Base-by-base conservation (phyloP, 2,797 vertebrate genomes). In the Natrix natrix region DNA sequence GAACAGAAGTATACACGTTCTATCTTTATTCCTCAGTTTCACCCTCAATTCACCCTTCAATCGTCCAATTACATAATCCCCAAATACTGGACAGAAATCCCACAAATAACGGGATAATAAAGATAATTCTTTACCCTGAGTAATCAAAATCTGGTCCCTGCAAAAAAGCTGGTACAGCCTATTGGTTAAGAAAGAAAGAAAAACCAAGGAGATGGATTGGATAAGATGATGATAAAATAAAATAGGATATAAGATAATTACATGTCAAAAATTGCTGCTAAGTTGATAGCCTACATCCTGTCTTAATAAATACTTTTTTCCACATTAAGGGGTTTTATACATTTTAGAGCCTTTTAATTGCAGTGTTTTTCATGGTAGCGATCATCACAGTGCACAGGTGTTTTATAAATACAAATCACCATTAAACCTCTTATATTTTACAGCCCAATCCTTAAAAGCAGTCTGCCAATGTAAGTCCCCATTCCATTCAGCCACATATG, bases 401-500 rank as follows among this genome's bases (percentile, higher is more conserved):
- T 14, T 93, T 93, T 78, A 11, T 88, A 91, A 94, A 91, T 57
- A 83, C 90, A 92, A 92, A 93, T 92, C 2, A n/a, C 95, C 94
- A 95, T 89, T 8, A 93, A 22, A 92, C 56, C 61, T 93, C 88
- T 86, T 55, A 17, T 89, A 52, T 86, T 93, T 93, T 91, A 93
- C 93, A 93, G 93, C 87, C 90, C 59, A 66, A 66, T 91, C 87
- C 59, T 93, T 93, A 93, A 93, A 93, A 93, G 87, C 69, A 93
- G 90, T 86, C 90, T 91, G 93, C 90, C 93, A 91, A 32, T 52
- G 69, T 61, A 66, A 93, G 69, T 87, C 90, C 74, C 69, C 26
- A 57, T 93, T 93, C 90, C 69, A 93, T 93, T 89, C 87, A 93
- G 78, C 48, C 66, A 61, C 90, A 61, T 91, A 89, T 89, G 93